A percentile compares a stretch with the other conserved stretches of the same genome.
phyloP scores from a whole-genome alignment of 2,888 invertebrate species.

The Euzetes globulus region DNA sequence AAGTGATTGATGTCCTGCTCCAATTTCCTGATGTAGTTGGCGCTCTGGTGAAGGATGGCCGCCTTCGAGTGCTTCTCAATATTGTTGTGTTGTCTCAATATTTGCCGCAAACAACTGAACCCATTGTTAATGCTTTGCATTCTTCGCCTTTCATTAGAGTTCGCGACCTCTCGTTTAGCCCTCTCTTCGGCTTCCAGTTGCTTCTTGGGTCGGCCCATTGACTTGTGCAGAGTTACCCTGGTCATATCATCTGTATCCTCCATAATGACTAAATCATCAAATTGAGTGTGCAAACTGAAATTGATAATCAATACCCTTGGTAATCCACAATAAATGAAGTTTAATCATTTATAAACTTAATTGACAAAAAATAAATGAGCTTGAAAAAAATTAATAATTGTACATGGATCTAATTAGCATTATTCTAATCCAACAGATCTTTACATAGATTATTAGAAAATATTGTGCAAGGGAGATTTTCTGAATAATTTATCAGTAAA shows the following conservation, averaged over 20 bases:
- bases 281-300: too few relatives aligned
- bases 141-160: background rate
- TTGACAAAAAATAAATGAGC: too few relatives aligned
- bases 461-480: too few relatives aligned
- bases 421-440: too few relatives aligned
- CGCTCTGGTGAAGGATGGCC: background rate
- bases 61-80: background rate
- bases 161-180: background rate
- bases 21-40: background rate
- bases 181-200: background rate
- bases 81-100: background rate
- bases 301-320: too few relatives aligned
- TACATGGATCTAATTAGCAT: too few relatives aligned
- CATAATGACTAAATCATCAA: background rate
- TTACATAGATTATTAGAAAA: too few relatives aligned
- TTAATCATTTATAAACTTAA: too few relatives aligned
- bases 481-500: too few relatives aligned
- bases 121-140: background rate
- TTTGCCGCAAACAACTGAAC: background rate
- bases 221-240: background rate
- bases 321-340: too few relatives aligned
- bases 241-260: background rate
- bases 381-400: too few relatives aligned
- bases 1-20: background rate
- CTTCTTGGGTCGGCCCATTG: background rate